Evolutionary conservation across 35 echinoderm and acorn worm species (phyloP), one percentile per base, ranked within the genome.

Genomic region (Chiridota heheva): DNA sequence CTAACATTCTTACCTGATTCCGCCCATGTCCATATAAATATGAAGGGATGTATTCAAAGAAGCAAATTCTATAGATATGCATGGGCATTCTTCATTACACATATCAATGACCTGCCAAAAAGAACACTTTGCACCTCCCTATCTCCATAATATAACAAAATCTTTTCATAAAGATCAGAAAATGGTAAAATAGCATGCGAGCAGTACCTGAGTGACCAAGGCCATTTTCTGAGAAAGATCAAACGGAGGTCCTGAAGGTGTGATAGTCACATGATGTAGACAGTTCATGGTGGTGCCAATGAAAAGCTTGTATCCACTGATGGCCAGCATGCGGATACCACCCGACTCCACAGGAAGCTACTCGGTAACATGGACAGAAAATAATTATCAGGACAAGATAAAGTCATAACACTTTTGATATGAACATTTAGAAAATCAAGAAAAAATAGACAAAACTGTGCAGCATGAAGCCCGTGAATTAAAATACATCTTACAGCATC

Each of bases 231-330:
- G 47, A 2, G 55, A 53, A 16, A 74, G 80, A 28, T 80, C 82
- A n/a, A 98, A 43, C 16, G 61, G 44, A 17, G 89, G 72, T 34
- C 74, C 83, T 8, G 84, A 78, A 30, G 81, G 58, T 0, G 33
- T 67, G 28, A 98, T 62, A 33, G 28, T 59, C 13, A 76, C 53
- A 20, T 46, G 58, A 13, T 88, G 65, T 36, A 98, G 87, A 28
- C 78, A 88, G 60, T 98, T 98, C 61, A 98, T 51, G 38, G 95
- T 98, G 2, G 95, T 98, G n/a, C 95, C 95, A 39, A 89, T 78
- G 62, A 84, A 91, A 44, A 92, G 78, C 15, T 36, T 92, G 35
- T 69, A 56, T 40, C 63, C 81, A 10, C 40, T 69, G 13, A 64
- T 30, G 10, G 76, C 83, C 17, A 98, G 40, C 36, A 77, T 88